Percentiles rank a stretch among this genome's conserved stretches.
These are phyloP conservation scores for Sphaeramia orbicularis DNA, from an alignment of 2,797 vertebrate genomes.

Conservation along the genomic window DNA sequence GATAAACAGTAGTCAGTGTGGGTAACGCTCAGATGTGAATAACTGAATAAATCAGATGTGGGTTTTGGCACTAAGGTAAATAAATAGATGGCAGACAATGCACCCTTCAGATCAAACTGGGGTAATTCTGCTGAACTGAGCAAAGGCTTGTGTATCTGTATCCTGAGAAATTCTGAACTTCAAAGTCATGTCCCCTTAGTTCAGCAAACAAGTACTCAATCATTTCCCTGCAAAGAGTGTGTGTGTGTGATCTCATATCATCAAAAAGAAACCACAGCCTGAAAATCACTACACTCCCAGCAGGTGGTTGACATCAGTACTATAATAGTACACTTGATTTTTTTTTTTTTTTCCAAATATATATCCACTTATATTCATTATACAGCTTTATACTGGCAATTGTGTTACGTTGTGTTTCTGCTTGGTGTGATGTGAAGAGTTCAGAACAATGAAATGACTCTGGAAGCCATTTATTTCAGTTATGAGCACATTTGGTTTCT, in stretches of 20 bases:
- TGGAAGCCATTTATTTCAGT: neutral
- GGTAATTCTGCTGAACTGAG: conserved; percentile 14
- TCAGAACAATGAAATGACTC: neutral
- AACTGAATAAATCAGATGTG: no score
- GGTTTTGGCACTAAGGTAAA: no score
- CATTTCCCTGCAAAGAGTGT: no score
- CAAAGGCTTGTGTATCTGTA: conserved; percentile 6
- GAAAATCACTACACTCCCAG: neutral
- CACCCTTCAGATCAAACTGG: conserved; percentile 12
- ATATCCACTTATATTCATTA: neutral
- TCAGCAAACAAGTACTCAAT: no score
- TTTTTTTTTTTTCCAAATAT: no score
- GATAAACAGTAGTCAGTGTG: no score
- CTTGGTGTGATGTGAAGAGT: neutral
- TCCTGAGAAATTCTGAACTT: conserved; percentile 44
- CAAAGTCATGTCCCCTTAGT: conserved; percentile 36
- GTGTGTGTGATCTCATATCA: conserved; percentile 9
- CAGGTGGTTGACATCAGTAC: neutral
- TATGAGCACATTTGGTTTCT: neutral
- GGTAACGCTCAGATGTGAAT: no score
- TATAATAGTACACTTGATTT: neutral
- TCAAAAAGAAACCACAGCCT: conserved; percentile 17
- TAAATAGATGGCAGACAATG: no score
- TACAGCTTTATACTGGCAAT: no score
- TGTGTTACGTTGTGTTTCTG: neutral